Percentiles rank a stretch among this genome's conserved stretches.
Conservation (phyloP, 2,113 vertebrate species). For the Gobius niger region DNA sequence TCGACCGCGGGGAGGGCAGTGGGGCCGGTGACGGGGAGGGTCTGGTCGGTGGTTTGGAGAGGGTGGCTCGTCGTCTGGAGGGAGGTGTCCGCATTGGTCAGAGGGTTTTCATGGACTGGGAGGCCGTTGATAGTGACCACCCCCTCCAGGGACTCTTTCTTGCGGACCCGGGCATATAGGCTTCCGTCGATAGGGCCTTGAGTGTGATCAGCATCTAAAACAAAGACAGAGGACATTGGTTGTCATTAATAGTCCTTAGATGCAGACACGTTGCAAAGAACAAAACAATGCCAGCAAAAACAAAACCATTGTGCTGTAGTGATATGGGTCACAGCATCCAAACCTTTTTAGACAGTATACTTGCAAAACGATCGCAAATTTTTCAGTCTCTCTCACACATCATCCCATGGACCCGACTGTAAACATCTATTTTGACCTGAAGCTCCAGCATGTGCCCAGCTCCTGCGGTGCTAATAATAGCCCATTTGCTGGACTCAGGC, state of each 20-base stretch:
- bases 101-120: slow-evolving; percentile 58
- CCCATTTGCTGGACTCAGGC: slow-evolving; percentile 40
- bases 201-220: slow-evolving; percentile 89
- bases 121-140: slow-evolving; percentile 79
- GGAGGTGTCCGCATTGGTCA: slow-evolving; percentile 56
- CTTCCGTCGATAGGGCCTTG: slow-evolving; percentile 95
- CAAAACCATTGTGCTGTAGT: too few relatives aligned
- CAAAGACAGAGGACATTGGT: slow-evolving; percentile 25
- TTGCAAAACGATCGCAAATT: not conserved
- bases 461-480: slow-evolving; percentile 59
- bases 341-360: too few relatives aligned
- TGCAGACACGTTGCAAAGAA: too few relatives aligned
- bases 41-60: slow-evolving; percentile 83
- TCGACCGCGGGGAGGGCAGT: slow-evolving; percentile 80
- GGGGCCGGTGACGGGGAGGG: slow-evolving; percentile 74
- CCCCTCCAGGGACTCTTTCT: slow-evolving; percentile 88
- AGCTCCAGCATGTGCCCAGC: slow-evolving; percentile 16
- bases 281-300: too few relatives aligned
- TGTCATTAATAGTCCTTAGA: too few relatives aligned
- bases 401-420: slow-evolving; percentile 35
- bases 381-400: slow-evolving; percentile 9
- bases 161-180: slow-evolving; percentile 91
- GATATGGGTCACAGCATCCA: too few relatives aligned
- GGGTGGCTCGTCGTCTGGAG: slow-evolving; percentile 60
- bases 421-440: slow-evolving; percentile 30